phyloP scores from a whole-genome alignment of 2,797 vertebrate species.

The Gephyroberyx darwinii region DNA sequence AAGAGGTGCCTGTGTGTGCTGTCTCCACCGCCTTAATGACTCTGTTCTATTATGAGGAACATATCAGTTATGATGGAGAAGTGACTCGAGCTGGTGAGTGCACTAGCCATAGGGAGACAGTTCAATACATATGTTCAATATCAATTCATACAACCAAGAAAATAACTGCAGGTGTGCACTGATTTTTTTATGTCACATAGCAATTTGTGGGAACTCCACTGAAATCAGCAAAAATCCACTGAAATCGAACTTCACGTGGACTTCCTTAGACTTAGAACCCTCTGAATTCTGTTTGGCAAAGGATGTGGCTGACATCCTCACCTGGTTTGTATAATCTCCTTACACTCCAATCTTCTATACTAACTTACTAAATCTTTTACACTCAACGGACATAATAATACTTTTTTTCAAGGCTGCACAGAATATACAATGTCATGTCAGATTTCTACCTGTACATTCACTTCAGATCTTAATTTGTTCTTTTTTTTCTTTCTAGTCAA shows the following conservation, averaged over 20 bases:
- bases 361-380: not conserved
- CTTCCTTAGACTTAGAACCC: fast-evolving
- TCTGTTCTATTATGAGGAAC: conserved; percentile 13
- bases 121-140: not conserved
- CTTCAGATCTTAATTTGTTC: not conserved
- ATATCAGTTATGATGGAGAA: conserved; percentile 20
- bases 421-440: not conserved
- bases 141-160: not conserved
- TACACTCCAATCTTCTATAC: not conserved
- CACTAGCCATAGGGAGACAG: not conserved
- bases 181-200: conserved; percentile 45
- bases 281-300: conserved; percentile 24
- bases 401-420: not conserved
- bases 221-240: not conserved
- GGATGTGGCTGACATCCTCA: not conserved
- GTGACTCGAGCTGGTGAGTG: conserved; percentile 71
- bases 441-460: not conserved
- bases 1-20: conserved; percentile 43
- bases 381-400: not conserved
- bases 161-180: not conserved
- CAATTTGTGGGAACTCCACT: conserved; percentile 65
- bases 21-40: conserved; percentile 38
- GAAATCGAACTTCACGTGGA: not conserved
- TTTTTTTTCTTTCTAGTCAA: conserved; percentile 56
- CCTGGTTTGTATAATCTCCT: conserved; percentile 64